Evolutionary conservation across 1,140 invertebrate species (phyloP), one percentile per base, ranked within the genome.

Genomic region (Cepaea nemoralis): DNA sequence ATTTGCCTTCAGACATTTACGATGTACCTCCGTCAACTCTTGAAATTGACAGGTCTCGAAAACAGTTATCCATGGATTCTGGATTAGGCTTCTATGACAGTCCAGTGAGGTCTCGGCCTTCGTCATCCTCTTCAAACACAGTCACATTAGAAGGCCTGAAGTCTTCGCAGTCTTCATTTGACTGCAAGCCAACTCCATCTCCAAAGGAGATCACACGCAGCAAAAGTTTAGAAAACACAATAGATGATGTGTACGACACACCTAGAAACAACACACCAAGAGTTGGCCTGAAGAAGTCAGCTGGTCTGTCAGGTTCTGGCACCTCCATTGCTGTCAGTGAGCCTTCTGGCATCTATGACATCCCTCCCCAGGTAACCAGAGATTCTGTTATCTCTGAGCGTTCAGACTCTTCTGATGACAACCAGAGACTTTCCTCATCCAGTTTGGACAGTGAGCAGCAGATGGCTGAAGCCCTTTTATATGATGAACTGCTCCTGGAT

Each of bases 401-500:
- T 42, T 87, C 88, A 14, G 86, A 87, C 71, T 88, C 87, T 71
- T 86, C 86, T 16, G 88, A 89, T 48, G 85, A 86, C 55, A 75
- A 85, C 19, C 78, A 86, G 42, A 80, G 88, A 59, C 74, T 88
- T 31, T 89, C 89, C n/a, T 84, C 85, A 37, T 89, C 86, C 77
- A 90, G 88, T 77, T 67, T 84, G 33, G 88, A 88, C 55, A 84
- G 84, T 0, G 86, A 88, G 74, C 85, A 86, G 63, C 80, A 83
- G 0, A 31, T 76, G 10, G 35, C 40, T 16, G 76, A 77, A 22
- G 39, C 48, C 2, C 70, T 70, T 8, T 75, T 87, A 39, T 89
- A 87, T 67, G 88, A 90, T 81, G 95, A 96, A 89, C 92, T 98
- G 76, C 95, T 95, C 0, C 88, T 97, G 84, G 96, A 97, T 85